Base-by-base conservation (phyloP, 2,797 vertebrate genomes). In the Echeneis naucrates region DNA sequence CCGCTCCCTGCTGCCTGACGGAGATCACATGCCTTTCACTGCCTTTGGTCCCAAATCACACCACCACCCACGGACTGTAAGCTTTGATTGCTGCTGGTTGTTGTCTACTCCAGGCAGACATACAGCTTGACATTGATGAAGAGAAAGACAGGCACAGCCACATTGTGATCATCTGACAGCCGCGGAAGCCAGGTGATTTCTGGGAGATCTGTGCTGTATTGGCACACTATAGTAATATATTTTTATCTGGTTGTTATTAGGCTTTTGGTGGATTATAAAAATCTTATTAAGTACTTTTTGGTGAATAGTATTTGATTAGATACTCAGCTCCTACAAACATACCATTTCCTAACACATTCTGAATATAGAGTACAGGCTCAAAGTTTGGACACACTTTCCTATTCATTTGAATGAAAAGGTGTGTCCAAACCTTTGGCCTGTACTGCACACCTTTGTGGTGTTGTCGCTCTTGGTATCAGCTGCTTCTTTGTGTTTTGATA, bases 21-120 rank as follows among this genome's bases (percentile, higher is more conserved):
- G 48, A 73, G 48, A 84, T 81, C 75, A 72, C 59, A 67, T 47
- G 72, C 59, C 58, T 83, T 56, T 83, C 44, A 8, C 58, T 40
- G 80, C 66, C 69, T 74, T 57, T 57, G 72, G 67, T 72, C 24
- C 26, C 67, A 72, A 66, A 61, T 64, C 63, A 57, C 68, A 79
- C 48, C 30, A 7, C 51, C 71, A 37, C 63, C 59, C 72, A 50
- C 76, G 4, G 8, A 58, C 44, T 33, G 59, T 51, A 65, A 67
- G 75, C 64, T 35, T 72, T 4, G 50, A 24, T 68, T 35, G 64
- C 24, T 17, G 48, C 23, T 55, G n/a, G 40, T 55, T 74, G 53
- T 19, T 23, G 51, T 32, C 47, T 37, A 21, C 21, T 3, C 26
- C 50, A 48, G 50, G 13, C 12, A 51, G 75, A 66, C 40, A 67